A percentile compares a stretch with the other conserved stretches of the same genome.
These are phyloP conservation scores for Todiramphus saurophagus DNA, from an alignment of 2,113 vertebrate genomes.

Conservation along the genomic window DNA sequence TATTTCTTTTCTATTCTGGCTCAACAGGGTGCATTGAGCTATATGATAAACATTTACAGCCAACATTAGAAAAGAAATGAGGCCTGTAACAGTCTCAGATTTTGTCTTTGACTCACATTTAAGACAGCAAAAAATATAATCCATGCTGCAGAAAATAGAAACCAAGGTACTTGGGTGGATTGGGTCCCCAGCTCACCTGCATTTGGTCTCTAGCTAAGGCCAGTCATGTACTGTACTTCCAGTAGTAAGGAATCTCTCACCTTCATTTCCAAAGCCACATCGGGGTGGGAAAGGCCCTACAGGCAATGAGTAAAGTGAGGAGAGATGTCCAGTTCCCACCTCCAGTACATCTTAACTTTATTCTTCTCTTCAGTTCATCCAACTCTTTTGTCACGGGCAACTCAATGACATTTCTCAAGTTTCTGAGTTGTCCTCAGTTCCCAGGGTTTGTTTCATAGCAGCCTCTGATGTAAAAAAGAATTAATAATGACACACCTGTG, in stretches of 20 bases:
- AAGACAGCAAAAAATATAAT: not conserved
- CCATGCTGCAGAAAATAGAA: not conserved
- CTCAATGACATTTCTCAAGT: not conserved
- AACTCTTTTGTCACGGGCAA: not conserved
- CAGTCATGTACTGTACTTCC: not conserved
- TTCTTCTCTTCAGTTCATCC: not conserved
- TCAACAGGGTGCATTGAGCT: not conserved
- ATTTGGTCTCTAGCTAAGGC: not conserved
- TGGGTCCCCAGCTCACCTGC: not conserved
- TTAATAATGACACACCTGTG: not conserved
- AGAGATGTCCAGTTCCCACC: not conserved
- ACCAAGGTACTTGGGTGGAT: not conserved
- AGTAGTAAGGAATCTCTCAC: not conserved
- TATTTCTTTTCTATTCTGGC: constrained; percentile 10
- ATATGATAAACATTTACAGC: constrained; percentile 36
- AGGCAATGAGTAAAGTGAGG: not conserved
- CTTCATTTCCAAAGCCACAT: not conserved
- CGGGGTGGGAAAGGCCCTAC: not conserved
- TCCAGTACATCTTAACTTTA: not conserved
- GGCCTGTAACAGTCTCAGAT: not conserved
- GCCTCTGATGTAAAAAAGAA: not conserved
- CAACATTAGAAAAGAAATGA: constrained; percentile 21
- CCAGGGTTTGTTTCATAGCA: not conserved
- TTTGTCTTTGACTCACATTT: not conserved
- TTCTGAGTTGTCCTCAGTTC: not conserved